These are phyloP conservation scores for Hycleus phaleratus DNA, from an alignment of 1,140 invertebrate genomes.

Conservation along the genomic window DNA sequence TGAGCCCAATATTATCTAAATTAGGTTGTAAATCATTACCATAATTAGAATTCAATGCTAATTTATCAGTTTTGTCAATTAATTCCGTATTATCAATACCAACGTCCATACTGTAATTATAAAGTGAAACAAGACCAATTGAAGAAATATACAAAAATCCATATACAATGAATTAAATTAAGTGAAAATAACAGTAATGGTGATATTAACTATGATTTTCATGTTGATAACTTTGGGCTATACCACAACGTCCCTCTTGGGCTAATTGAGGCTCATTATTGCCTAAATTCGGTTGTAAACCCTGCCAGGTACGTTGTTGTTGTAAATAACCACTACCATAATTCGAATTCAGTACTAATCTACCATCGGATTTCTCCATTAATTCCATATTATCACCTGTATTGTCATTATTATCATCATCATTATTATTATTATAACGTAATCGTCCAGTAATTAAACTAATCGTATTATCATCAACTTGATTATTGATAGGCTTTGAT, in stretches of 20 bases:
- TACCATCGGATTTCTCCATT: slow-evolving; percentile 35
- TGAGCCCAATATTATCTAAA: too few species aligned
- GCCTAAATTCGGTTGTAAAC: slow-evolving; percentile 64
- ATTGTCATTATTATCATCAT: slow-evolving; percentile 33
- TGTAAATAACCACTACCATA: slow-evolving; percentile 51
- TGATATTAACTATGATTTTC: slow-evolving; percentile 23
- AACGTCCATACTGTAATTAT: too few species aligned
- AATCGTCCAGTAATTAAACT: slow-evolving; percentile 63
- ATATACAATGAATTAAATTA: too few species aligned
- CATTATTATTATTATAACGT: slow-evolving; percentile 38
- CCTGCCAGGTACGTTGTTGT: slow-evolving; percentile 60
- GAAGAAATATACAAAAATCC: too few species aligned
- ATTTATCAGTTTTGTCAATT: too few species aligned
- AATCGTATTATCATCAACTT: slow-evolving; percentile 38
- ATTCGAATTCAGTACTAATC: slow-evolving; percentile 44
- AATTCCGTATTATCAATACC: too few species aligned
- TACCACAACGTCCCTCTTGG: slow-evolving; percentile 56
- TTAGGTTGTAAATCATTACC: too few species aligned
- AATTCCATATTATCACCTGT: slow-evolving; percentile 31
- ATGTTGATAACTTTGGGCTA: slow-evolving; percentile 47
- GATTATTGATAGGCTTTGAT: slow-evolving; percentile 37
- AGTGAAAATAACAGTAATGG: too few species aligned
- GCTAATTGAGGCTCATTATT: slow-evolving; percentile 53
- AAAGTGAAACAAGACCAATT: too few species aligned
- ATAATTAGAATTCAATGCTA: slow-evolving; percentile 26